Conservation (phyloP, 2,888 invertebrate genomes). For the Hanleya hanleyi region DNA sequence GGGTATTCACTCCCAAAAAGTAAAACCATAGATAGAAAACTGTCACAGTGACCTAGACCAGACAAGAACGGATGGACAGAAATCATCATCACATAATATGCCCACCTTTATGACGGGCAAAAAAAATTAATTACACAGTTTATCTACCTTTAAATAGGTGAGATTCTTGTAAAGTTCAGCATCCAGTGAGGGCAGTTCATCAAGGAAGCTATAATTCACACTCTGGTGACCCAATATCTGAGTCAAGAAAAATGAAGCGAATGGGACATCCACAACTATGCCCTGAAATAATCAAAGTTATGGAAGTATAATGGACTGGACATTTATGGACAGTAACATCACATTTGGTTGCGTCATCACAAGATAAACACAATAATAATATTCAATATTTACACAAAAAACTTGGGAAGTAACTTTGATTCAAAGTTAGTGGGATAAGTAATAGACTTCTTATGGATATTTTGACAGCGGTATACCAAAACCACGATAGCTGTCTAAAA, state of each 20-base stretch:
- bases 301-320: too few species aligned
- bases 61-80: too few species aligned
- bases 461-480: too few species aligned
- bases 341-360: background rate
- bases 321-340: background rate
- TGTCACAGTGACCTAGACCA: too few species aligned
- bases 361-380: too few species aligned
- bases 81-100: too few species aligned
- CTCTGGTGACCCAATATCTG: constrained; percentile 95
- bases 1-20: too few species aligned
- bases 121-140: too few species aligned
- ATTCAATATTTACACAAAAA: background rate
- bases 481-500: too few species aligned
- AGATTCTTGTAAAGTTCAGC: constrained; percentile 96
- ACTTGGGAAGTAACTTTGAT: constrained; percentile 10
- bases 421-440: constrained; percentile 2
- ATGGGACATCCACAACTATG: constrained; percentile 98
- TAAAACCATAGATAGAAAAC: too few species aligned
- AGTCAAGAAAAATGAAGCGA: constrained; percentile 98
- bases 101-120: too few species aligned
- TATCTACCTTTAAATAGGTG: constrained; percentile 88
- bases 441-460: too few species aligned
- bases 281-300: constrained; percentile 77
- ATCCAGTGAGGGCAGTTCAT: constrained; percentile 97
- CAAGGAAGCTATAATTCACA: constrained; percentile 96